A percentile compares a stretch with the other conserved stretches of the same genome.
phyloP scores from a whole-genome alignment of 2,113 vertebrate species.

The Hippoglossus stenolepis region DNA sequence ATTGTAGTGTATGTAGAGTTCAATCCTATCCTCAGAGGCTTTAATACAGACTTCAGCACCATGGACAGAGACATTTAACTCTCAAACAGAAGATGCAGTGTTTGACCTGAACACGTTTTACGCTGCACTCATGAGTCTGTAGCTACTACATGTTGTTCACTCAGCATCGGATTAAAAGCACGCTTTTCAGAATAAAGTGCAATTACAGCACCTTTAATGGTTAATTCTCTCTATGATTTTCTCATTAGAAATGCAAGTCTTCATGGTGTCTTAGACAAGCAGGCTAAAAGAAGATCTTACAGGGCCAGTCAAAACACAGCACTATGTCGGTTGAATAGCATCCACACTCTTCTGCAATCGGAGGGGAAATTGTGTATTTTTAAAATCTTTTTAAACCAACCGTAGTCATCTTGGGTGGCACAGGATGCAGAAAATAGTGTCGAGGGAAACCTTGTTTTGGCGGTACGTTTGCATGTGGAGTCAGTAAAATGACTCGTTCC shows the following conservation, averaged over 20 bases:
- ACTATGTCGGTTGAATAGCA: too few relatives aligned
- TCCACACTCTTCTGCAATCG: too few relatives aligned
- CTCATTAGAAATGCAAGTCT: background rate
- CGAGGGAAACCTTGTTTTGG: background rate
- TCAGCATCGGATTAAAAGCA: background rate
- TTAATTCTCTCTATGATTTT: background rate
- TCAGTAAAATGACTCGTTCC: background rate
- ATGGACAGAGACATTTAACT: constrained; percentile 43
- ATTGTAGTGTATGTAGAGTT: background rate
- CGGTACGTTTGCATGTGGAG: background rate
- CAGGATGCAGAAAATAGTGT: background rate
- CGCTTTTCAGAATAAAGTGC: too few relatives aligned
- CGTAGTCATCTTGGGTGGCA: background rate
- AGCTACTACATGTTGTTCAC: background rate
- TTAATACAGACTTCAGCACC: constrained; percentile 36
- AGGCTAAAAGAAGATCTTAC: too few relatives aligned
- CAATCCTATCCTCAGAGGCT: background rate
- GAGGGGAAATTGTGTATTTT: too few relatives aligned
- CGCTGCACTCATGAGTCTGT: background rate
- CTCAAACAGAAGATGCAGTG: too few relatives aligned
- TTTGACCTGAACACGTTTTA: background rate
- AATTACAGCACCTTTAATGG: background rate
- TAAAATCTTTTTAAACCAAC: background rate
- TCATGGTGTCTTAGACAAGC: too few relatives aligned
- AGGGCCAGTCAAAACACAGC: too few relatives aligned